Evolutionary conservation across 2,113 vertebrate genomes (phyloP), one percentile per base, ranked within the genome.

Genomic region (Paradisaea rubra): DNA sequence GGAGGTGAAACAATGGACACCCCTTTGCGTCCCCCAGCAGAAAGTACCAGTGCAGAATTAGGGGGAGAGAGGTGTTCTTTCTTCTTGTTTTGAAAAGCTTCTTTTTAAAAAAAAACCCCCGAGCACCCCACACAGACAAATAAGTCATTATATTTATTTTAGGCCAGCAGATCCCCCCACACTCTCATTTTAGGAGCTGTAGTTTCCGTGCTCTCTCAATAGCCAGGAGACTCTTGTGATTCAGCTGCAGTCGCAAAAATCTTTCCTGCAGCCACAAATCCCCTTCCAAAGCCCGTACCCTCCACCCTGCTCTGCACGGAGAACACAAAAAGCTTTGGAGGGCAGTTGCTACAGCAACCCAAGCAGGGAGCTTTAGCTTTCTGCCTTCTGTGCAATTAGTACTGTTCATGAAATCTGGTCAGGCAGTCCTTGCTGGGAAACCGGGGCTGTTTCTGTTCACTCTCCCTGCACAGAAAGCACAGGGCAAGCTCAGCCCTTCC

Each of bases 261-360:
- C 65, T 89, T 70, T 59, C 68, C 83, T 78, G 77, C 37, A 70
- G 86, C 35, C 82, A 27, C 72, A 86, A 41, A 56, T 7, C 1
- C 45, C 79, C 77, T 74, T 35, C 81, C 65, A 52, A 35, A 89
- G 87, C 39, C 50, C 23, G 2, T 1, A 1, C 47, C 56, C 69
- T 63, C 21, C 61, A 37, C 56, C 41, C 28, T 54, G 33, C 66
- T 88, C 86, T 73, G 64, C 53, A 4, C 0, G 25, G 80, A 7
- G 2, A 47, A 8, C 60, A 61, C 72, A 74, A 33, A 52, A 22
- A 19, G 39, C 87, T 87, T 50, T 74, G 78, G 42, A 78, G 57
- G 73, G 81, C 77, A 31, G 87, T 71, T 91, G 89, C 73, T 83
- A 56, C 30, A 91, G 95, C 91, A 88, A 65, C 91, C 22, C 57